These are phyloP conservation scores for Lysandra bellargus DNA, from an alignment of 2,888 invertebrate genomes.

Conservation along the genomic window DNA sequence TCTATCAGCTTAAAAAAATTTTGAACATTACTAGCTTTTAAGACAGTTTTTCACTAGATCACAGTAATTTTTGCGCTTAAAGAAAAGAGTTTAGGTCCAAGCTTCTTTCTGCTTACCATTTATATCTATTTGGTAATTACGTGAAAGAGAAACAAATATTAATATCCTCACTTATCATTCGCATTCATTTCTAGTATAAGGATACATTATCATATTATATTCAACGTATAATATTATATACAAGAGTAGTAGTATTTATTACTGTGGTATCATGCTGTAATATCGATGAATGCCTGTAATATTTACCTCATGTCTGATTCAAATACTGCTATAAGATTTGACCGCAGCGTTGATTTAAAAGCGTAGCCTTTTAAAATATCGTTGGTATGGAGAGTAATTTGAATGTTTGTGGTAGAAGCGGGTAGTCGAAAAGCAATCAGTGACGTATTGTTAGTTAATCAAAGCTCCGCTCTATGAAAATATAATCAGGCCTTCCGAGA, in stretches of 20 bases:
- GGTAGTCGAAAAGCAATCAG: background rate
- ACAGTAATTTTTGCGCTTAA: too few relatives aligned
- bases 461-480: background rate
- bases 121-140: background rate
- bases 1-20: too few relatives aligned
- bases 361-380: background rate
- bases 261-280: background rate
- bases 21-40: too few relatives aligned
- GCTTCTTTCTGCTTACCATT: too few relatives aligned
- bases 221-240: too few relatives aligned
- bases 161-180: background rate
- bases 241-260: background rate
- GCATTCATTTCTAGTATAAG: background rate
- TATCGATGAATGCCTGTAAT: background rate
- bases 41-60: too few relatives aligned
- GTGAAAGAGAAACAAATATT: background rate
- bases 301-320: background rate
- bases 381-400: background rate
- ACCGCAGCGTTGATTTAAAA: slow-evolving; percentile 15
- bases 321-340: background rate
- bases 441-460: background rate
- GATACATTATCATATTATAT: background rate
- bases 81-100: too few relatives aligned
- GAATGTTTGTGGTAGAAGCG: slow-evolving; percentile 10
- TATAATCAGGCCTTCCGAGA: slow-evolving; percentile 4